A percentile compares a stretch with the other conserved stretches of the same genome.
Conservation (phyloP, 2,888 invertebrate species). For the Lithophane semibrunnea region DNA sequence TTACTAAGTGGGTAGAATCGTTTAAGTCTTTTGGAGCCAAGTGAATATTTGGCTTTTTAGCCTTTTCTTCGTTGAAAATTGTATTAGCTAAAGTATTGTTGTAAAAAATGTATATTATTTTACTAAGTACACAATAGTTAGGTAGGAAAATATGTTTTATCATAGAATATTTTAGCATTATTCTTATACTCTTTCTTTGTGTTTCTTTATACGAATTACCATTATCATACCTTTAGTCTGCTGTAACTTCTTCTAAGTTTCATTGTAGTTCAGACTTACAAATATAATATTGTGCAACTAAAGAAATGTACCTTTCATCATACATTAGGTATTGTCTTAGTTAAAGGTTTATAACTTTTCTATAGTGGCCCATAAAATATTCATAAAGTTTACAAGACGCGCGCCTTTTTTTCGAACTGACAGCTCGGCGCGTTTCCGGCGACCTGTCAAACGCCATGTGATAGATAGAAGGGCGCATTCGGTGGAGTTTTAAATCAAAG, state of each 20-base stretch:
- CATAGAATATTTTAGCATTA: background rate
- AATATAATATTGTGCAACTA: conserved; percentile 67
- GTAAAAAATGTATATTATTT: background rate
- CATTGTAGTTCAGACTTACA: conserved; percentile 10
- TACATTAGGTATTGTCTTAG: conserved; percentile 55
- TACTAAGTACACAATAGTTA: background rate
- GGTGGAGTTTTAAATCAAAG: conserved; percentile 89
- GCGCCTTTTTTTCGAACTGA: conserved; percentile 88
- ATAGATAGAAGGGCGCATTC: conserved; percentile 90
- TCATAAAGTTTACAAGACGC: conserved; percentile 71
- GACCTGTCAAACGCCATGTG: conserved; percentile 91
- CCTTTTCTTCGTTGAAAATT: conserved; percentile 1
- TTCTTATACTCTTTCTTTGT: conserved; percentile 38
- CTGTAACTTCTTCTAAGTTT: conserved; percentile 30
- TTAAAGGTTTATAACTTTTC: conserved; percentile 48
- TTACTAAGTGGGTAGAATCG: conserved; percentile 50
- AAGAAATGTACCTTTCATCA: conserved; percentile 64
- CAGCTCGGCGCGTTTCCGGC: conserved; percentile 87
- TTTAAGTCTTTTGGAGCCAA: conserved; percentile 33
- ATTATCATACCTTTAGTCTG: conserved; percentile 20
- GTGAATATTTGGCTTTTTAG: background rate
- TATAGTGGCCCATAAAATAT: conserved; percentile 64
- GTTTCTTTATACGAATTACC: conserved; percentile 18
- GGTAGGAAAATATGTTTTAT: conserved; percentile 4
- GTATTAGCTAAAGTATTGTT: background rate